Conservation (phyloP, 37 sponge, comb jelly and placozoan species). For the Beroe ovata region DNA sequence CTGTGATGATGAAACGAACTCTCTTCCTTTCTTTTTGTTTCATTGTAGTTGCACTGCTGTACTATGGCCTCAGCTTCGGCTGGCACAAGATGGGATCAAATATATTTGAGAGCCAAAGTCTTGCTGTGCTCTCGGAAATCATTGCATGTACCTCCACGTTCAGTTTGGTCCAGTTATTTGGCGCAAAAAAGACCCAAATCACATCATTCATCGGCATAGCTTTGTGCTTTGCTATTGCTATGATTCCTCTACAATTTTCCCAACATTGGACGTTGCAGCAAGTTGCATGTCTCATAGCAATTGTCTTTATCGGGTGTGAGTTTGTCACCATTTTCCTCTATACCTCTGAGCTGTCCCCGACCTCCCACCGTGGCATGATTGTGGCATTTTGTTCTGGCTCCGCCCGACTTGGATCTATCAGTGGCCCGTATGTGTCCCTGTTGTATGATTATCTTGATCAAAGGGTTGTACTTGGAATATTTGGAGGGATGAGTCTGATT, state of each 20-base stretch:
- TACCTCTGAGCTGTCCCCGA: constrained; percentile 12
- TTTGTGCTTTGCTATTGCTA: neutral
- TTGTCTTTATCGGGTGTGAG: neutral
- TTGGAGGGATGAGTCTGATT: constrained; percentile 7
- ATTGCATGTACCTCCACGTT: neutral
- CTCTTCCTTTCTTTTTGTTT: neutral
- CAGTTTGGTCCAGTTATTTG: neutral
- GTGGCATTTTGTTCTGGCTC: neutral
- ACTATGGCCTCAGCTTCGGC: constrained; percentile 41
- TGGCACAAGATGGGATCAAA: constrained; percentile 43
- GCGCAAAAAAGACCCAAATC: constrained; percentile 1
- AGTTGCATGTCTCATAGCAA: constrained; percentile 8
- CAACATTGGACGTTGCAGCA: neutral
- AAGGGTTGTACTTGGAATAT: neutral
- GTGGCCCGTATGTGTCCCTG: neutral
- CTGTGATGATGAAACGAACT: constrained; percentile 20
- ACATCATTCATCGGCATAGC: neutral
- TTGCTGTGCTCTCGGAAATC: neutral
- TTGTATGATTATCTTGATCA: neutral
- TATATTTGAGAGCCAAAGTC: constrained; percentile 11
- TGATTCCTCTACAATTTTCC: neutral
- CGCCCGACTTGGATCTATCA: neutral
- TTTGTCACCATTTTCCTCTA: constrained; percentile 26
- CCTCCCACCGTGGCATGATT: constrained; percentile 29
- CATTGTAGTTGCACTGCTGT: neutral